These are phyloP conservation scores for Thripadectes ignobilis DNA, from an alignment of 2,797 vertebrate genomes.

Conservation along the genomic window DNA sequence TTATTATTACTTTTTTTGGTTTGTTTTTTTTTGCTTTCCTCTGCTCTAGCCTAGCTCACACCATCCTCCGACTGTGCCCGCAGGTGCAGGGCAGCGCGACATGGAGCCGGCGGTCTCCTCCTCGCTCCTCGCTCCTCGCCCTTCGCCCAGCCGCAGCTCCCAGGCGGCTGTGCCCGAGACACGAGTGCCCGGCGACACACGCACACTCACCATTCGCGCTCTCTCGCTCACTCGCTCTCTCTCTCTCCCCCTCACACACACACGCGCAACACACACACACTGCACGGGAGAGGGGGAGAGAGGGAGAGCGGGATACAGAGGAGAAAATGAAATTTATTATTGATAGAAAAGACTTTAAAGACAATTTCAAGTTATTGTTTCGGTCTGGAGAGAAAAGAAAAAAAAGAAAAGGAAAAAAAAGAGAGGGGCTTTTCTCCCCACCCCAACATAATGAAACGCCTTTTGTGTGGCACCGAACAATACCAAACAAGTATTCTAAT, in stretches of 20 bases:
- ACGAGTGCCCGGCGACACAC: slow-evolving; percentile 83
- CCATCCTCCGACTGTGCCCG: slow-evolving; percentile 53
- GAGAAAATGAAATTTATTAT: slow-evolving; percentile 97
- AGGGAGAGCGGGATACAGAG: slow-evolving; percentile 80
- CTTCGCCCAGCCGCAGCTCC: slow-evolving; percentile 82
- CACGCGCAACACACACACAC: slow-evolving; percentile 36
- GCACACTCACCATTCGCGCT: slow-evolving; percentile 72
- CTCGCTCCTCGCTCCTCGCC: slow-evolving; percentile 80
- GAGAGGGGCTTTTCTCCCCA: slow-evolving; percentile 75
- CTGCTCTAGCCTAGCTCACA: slow-evolving; percentile 53
- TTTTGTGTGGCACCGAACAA: slow-evolving; percentile 97
- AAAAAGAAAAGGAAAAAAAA: not conserved
- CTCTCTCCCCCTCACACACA: slow-evolving; percentile 16
- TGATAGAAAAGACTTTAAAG: slow-evolving; percentile 89
- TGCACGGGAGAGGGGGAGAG: slow-evolving; percentile 79
- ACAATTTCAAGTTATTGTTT: slow-evolving; percentile 99
- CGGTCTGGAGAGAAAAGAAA: slow-evolving; percentile 78
- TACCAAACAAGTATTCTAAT: slow-evolving; percentile 98
- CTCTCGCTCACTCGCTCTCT: slow-evolving; percentile 30
- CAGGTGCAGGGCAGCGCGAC: not conserved
- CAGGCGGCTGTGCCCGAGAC: slow-evolving; percentile 84
- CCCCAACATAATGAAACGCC: slow-evolving; percentile 91
- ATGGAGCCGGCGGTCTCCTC: not conserved
- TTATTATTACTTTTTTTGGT: not conserved
- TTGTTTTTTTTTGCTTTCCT: slow-evolving; percentile 48